Base-by-base conservation (phyloP, 2,113 vertebrate species). In the Daphoenositta chrysoptera region DNA sequence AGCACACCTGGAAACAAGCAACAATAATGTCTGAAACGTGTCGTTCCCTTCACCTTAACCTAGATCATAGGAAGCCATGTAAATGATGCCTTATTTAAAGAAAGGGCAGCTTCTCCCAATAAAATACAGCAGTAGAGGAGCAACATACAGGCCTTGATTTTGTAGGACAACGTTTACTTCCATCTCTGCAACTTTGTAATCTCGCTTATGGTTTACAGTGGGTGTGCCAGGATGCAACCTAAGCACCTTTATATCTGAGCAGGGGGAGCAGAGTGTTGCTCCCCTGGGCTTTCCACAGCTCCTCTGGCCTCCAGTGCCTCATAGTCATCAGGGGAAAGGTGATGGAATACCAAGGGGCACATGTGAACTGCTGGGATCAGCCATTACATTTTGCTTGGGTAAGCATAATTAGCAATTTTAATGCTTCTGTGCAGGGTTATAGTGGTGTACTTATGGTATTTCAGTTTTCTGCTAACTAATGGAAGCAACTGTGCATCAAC, bases 51-150 rank as follows among this genome's bases (percentile, higher is more conserved):
- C 37, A 12, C 51, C 24, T 47, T 3, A 3, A 1, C 5, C 65
- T 73, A 47, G 50, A 20, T 2, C 79, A 31, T 21, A 81, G 92
- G 87, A 96, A 97, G 83, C 93, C 96, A 92, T 88, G 83, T 26
- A 63, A 89, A 71, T 3, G 28, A 96, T 94, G 96, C 96, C 96
- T 97, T 97, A 96, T 4, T 35, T 78, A 78, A 77, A 70, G 78
- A 66, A 84, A 53, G 57, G 96, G 92, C 94, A 96, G 92, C 86
- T 94, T 75, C 86, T 84, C 68, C 69, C 76, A 39, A 0, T 16
- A 31, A n/a, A 31, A 51, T 39, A 15, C 0, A 1, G 51, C 4
- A 0, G 40, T 56, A 77, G 71, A 89, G 44, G 64, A 81, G 26
- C 47, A 57, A 70, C 85, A 33, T 13, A 8, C 58, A 10, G 27